Evolutionary conservation across 2,797 vertebrate species (phyloP), one percentile per base, ranked within the genome.

Genomic region (Aulostomus chinensis): DNA sequence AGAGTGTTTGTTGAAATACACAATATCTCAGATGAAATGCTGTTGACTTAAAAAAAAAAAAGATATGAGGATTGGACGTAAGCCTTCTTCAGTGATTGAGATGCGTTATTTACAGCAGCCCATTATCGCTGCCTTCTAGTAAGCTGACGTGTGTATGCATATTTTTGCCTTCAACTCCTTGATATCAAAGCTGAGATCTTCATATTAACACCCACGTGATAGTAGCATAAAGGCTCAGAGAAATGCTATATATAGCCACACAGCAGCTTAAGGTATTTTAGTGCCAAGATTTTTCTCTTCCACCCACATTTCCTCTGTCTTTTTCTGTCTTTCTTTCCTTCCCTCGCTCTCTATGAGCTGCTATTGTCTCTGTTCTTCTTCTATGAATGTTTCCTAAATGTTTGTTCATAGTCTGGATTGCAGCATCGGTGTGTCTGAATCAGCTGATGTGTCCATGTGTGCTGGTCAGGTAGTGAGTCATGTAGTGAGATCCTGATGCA

Each of bases 161-260:
- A 12, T 39, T 38, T 65, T 22, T 35, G 24, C 30, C 45, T 40
- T 58, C 49, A 41, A 35, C 24, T 69, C 55, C 48, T 60, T 73
- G 55, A 75, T 83, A 84, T 87, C 81, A 69, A 73, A 73, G 78
- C 70, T 73, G 50, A 73, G 61, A 85, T 86, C 72, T 81, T 77
- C 65, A 80, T 75, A 82, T 83, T 81, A 77, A 80, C 52, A 59
- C 77, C 62, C 75, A 83, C 76, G 72, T 81, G 71, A 81, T 79
- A 65, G 76, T 31, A 63, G 58, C 59, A 68, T 56, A 63, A 58
- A 63, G 50, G 58, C 66, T 68, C 61, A 57, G 34, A 64, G 21
- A 73, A 39, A 56, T 13, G 35, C 73, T 83, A 76, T 77, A 76
- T 76, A 74, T 84, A 85, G 68, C 64, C 52, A 32, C 55, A 60